These are phyloP conservation scores for Stenichneumon culpator DNA, from an alignment of 2,888 invertebrate species.

Conservation along the genomic window DNA sequence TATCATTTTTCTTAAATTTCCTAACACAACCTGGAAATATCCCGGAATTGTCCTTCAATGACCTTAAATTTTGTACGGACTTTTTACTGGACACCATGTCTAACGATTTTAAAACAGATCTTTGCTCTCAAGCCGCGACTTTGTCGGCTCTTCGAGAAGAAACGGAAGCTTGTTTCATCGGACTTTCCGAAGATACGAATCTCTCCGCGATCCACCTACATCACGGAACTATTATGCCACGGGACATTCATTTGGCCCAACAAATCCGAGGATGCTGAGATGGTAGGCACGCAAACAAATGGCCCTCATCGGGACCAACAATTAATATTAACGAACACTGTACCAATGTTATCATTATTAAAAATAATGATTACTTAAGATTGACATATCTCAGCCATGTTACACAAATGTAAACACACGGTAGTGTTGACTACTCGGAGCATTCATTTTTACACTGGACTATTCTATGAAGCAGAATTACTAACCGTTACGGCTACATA, in stretches of 20 bases:
- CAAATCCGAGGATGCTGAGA: slow-evolving; percentile 82
- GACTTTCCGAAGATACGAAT: slow-evolving; percentile 76
- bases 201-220: slow-evolving; percentile 53
- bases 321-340: background rate
- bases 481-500: slow-evolving; percentile 20
- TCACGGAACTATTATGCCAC: slow-evolving; percentile 56
- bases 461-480: background rate
- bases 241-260: slow-evolving; percentile 44
- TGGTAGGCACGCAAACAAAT: slow-evolving; percentile 79
- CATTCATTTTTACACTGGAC: slow-evolving; percentile 5
- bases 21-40: no score
- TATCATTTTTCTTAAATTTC: no score
- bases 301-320: slow-evolving; percentile 70
- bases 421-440: background rate
- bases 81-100: slow-evolving; percentile 74
- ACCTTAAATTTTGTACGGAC: no score
- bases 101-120: slow-evolving; percentile 90
- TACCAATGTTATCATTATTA: background rate
- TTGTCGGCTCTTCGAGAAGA: slow-evolving; percentile 89
- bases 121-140: slow-evolving; percentile 89
- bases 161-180: slow-evolving; percentile 18
- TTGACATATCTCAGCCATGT: background rate
- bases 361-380: background rate
- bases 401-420: background rate
- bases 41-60: no score